A percentile compares a stretch with the other conserved stretches of the same genome.
Conservation (phyloP, 2,888 invertebrate genomes). For the Mesochorus sp. region DNA sequence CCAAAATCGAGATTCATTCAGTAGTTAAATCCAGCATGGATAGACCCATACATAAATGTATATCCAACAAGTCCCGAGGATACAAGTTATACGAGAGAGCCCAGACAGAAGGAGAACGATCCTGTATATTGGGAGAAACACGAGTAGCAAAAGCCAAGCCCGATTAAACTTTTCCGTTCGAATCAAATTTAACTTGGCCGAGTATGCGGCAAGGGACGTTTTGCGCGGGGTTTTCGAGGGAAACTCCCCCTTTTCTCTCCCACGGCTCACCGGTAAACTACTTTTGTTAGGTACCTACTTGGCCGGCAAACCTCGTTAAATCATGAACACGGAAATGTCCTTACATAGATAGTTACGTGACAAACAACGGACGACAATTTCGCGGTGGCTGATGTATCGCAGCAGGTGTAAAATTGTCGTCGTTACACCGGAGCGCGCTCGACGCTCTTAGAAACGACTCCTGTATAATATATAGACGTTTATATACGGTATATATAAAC, state of each 20-base stretch:
- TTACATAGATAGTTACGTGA: constrained; percentile 59
- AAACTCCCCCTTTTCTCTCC: too few relatives aligned
- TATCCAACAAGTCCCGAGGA: not conserved
- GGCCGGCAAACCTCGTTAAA: constrained; percentile 71
- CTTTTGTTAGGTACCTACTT: constrained; percentile 74
- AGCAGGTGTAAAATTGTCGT: constrained; percentile 24
- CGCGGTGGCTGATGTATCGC: constrained; percentile 12
- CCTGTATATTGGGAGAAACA: constrained; percentile 39
- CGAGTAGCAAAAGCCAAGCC: constrained; percentile 56
- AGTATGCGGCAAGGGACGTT: constrained; percentile 66
- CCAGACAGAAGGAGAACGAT: constrained; percentile 38
- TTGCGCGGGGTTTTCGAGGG: not conserved
- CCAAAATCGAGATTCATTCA: too few relatives aligned
- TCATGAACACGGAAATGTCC: constrained; percentile 66
- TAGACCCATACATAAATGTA: not conserved
- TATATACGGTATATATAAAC: not conserved
- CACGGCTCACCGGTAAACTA: constrained; percentile 67
- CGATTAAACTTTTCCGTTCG: constrained; percentile 78
- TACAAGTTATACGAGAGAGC: constrained; percentile 25
- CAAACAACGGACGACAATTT: constrained; percentile 33
- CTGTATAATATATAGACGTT: not conserved
- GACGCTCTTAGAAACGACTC: not conserved
- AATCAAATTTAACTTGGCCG: constrained; percentile 79
- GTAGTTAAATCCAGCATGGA: too few relatives aligned
- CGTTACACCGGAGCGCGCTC: not conserved